Evolutionary conservation across 2,113 vertebrate genomes (phyloP).

Genomic region (Notarius quadriscutis): DNA sequence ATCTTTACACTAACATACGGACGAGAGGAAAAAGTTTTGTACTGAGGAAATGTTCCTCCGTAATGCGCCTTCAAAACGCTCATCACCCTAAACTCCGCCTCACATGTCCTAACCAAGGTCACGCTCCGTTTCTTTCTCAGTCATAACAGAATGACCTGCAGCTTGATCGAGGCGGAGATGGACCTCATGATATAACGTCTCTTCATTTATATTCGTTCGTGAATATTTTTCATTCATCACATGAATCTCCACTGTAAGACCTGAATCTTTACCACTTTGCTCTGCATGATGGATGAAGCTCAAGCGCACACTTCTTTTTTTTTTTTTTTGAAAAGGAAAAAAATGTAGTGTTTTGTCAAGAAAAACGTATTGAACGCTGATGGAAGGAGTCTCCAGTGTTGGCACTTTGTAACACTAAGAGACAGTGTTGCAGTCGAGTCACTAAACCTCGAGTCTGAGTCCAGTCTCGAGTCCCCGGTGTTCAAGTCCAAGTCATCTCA

Average conservation of each 20-base stretch:
- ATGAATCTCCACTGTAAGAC: background rate
- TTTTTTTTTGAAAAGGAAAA: background rate
- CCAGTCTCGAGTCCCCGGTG: too few relatives aligned
- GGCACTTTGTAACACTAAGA: too few relatives aligned
- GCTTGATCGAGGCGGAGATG: background rate
- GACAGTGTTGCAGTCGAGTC: too few relatives aligned
- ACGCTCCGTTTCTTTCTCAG: background rate
- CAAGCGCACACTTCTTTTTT: background rate
- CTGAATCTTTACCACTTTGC: background rate
- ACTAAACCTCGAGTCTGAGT: too few relatives aligned
- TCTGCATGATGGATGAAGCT: background rate
- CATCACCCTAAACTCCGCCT: background rate
- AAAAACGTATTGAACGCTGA: too few relatives aligned
- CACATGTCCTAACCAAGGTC: background rate
- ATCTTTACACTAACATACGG: background rate
- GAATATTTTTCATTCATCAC: background rate
- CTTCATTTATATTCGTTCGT: background rate
- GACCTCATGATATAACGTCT: background rate
- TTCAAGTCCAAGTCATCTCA: too few relatives aligned
- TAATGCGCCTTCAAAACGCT: slow-evolving; percentile 1
- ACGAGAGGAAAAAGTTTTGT: background rate
- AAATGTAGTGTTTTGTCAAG: too few relatives aligned
- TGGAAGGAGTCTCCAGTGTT: too few relatives aligned
- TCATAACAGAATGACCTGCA: background rate
- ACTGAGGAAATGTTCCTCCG: background rate